Base-by-base conservation (phyloP, 2,888 invertebrate species). In the Bombylius discolor region DNA sequence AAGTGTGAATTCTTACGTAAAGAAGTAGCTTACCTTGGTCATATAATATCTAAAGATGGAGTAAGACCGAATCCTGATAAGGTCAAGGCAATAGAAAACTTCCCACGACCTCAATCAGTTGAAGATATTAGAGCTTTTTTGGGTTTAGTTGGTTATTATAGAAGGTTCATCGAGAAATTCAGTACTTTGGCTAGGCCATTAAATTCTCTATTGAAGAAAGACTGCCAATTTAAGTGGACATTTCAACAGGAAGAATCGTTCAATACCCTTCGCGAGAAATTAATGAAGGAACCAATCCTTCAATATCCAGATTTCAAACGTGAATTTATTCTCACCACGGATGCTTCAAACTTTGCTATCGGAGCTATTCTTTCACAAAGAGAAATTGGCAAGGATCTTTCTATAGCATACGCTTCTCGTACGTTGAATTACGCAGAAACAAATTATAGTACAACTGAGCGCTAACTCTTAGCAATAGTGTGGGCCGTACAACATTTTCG, bases 161-260 rank as follows among this genome's bases (percentile, higher is more conserved):
- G 70, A n/a, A 64, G 65, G 53, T 73, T 72, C 53, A 71, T 73
- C 3, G 39, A 49, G 53, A 48, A 55, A 46, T 61, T 61, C 45
- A 39, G 39, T 39, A 39, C 7, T 9, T 11, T 39, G 11, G 39
- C 2, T 9, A 39, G 11, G 11, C 55, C 55, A 31, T 32, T 55
- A 13, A 55, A 50, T 14, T 7, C 14, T 14, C 39, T 50, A 5
- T 46, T 49, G 9, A 56, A 52, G n/a, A 56, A 52, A 33, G 32
- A 49, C 36, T 36, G 5, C 8, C 34, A 51, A 11, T 56, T 56
- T 42, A 32, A 33, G 13, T 47, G 53, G 48, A 23, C 39, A n/a
- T n/a, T 3, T 39, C 12, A 39, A 13, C 49, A 44, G n/a, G n/a
- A 44, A 49, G 31, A 11, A 4, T 12, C 49, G 8, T 54, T 54